Conservation (phyloP, 2,113 vertebrate genomes). For the Amazona vittata region DNA sequence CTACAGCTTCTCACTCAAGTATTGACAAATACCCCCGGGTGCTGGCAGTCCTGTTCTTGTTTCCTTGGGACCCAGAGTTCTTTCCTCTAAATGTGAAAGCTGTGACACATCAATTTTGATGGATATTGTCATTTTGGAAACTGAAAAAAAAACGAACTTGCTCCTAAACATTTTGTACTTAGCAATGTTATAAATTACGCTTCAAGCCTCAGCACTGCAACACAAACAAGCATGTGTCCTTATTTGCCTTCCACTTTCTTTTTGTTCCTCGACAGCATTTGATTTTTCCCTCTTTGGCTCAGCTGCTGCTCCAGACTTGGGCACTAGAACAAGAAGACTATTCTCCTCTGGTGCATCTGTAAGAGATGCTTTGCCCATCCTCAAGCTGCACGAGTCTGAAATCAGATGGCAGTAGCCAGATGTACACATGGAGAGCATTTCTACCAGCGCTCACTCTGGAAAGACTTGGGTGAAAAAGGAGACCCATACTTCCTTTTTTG, state of each 20-base stretch:
- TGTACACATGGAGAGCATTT: not conserved
- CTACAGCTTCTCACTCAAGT: not conserved
- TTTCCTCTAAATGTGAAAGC: not conserved
- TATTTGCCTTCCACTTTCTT: not conserved
- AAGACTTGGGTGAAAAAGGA: not conserved
- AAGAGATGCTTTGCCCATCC: not conserved
- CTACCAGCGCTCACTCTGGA: not conserved
- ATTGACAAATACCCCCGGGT: not conserved
- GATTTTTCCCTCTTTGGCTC: slow-evolving; percentile 9
- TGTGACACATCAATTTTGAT: not conserved
- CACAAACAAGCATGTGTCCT: not conserved
- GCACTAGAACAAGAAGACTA: not conserved
- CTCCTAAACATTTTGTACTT: not conserved
- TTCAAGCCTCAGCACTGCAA: not conserved
- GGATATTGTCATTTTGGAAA: not conserved
- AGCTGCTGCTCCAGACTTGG: not conserved
- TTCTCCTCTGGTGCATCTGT: not conserved
- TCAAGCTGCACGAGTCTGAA: not conserved
- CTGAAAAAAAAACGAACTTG: not conserved
- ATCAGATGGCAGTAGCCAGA: slow-evolving; percentile 6
- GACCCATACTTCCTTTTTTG: not conserved
- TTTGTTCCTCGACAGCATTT: not conserved
- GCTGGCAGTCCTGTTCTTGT: not conserved
- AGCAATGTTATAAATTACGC: not conserved
- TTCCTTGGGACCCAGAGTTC: not conserved